phyloP scores from a whole-genome alignment of 2,888 invertebrate species.

The Charanyca ferruginea region DNA sequence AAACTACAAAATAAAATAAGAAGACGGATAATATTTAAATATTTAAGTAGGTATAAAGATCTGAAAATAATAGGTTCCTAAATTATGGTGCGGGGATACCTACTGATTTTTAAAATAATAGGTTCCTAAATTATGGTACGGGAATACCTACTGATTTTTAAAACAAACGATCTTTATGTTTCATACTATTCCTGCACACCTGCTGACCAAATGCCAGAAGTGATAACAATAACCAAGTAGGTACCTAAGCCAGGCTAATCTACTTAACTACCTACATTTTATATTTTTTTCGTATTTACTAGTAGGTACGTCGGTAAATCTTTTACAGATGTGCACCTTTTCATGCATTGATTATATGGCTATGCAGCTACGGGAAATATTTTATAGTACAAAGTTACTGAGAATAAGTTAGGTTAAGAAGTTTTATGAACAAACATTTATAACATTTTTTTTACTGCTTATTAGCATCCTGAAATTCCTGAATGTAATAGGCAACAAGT shows the following conservation, averaged over 20 bases:
- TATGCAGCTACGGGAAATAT: background rate
- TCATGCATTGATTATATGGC: conserved; percentile 2
- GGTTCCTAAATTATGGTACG: background rate
- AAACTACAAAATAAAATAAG: no score
- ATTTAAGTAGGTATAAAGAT: no score
- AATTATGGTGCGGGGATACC: background rate
- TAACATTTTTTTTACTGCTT: no score
- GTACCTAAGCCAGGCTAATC: background rate
- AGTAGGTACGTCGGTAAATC: conserved; percentile 31
- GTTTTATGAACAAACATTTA: no score
- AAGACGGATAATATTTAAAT: no score
- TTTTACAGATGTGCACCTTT: conserved; percentile 43
- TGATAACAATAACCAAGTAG: conserved; percentile 18
- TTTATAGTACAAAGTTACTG: background rate
- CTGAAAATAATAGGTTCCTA: no score
- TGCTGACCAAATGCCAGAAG: conserved; percentile 54
- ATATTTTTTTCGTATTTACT: conserved; percentile 10
- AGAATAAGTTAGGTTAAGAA: no score
- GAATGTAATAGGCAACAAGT: no score
- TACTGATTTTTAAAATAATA: background rate
- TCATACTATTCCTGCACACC: conserved; percentile 35
- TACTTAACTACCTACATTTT: conserved; percentile 1
- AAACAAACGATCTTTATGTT: conserved; percentile 31
- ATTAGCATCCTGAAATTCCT: no score
- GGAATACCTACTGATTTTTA: background rate